These are phyloP conservation scores for Plebejus argus DNA, from an alignment of 2,888 invertebrate species.

Conservation along the genomic window DNA sequence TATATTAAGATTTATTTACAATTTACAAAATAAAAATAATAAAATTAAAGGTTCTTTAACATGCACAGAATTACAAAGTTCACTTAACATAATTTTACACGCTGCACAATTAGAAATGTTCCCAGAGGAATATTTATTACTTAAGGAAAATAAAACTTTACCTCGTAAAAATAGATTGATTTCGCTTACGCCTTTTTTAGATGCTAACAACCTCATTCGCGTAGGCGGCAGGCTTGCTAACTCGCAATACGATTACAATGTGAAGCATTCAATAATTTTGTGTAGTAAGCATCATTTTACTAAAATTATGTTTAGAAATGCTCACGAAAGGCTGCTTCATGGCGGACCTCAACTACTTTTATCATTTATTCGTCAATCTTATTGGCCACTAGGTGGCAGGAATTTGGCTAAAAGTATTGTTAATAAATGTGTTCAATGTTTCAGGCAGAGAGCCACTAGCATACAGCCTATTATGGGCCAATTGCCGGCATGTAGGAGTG, in stretches of 20 bases:
- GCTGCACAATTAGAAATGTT: background rate
- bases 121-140: background rate
- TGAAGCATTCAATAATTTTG: constrained; percentile 20
- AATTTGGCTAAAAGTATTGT: background rate
- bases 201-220: constrained; percentile 12
- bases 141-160: background rate
- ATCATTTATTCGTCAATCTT: too few species aligned
- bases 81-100: constrained; percentile 6
- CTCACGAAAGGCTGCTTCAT: too few species aligned
- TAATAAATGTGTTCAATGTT: constrained; percentile 12
- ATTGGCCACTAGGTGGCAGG: too few species aligned
- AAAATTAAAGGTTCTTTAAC: background rate
- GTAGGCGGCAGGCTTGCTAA: constrained; percentile 25
- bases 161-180: constrained; percentile 3
- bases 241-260: constrained; percentile 16
- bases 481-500: constrained; percentile 25
- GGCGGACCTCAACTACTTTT: too few species aligned
- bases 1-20: too few species aligned
- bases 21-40: constrained; percentile 11
- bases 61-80: background rate
- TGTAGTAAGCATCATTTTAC: constrained; percentile 11
- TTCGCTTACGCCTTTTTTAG: constrained; percentile 1
- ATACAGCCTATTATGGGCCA: constrained; percentile 34
- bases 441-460: constrained; percentile 24
- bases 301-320: too few species aligned